Evolutionary conservation across 92 coral and sea anemone genomes (phyloP).

Genomic region (Porites divaricata): DNA sequence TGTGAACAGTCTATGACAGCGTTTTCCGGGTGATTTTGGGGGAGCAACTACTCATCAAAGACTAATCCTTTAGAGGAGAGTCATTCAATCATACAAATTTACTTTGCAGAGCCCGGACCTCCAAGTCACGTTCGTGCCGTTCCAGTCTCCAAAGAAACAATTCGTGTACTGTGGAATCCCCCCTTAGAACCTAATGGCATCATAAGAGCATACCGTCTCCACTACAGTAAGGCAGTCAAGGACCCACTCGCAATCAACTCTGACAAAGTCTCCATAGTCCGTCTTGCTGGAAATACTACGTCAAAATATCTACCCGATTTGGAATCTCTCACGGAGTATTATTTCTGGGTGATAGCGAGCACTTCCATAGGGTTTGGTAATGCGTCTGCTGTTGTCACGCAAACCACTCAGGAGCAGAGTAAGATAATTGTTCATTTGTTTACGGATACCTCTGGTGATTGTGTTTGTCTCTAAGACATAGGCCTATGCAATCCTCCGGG

Average conservation of each 20-base stretch:
- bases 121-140: conserved; percentile 83
- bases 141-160: conserved; percentile 76
- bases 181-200: conserved; percentile 93
- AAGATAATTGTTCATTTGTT: conserved; percentile 1
- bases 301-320: conserved; percentile 58
- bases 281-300: conserved; percentile 63
- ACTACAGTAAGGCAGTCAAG: conserved; percentile 60
- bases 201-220: conserved; percentile 75
- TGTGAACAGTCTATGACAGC: too few species aligned
- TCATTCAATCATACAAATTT: background rate
- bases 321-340: conserved; percentile 77
- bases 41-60: too few species aligned
- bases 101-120: conserved; percentile 86
- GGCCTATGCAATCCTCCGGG: too few species aligned
- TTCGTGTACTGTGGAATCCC: conserved; percentile 88
- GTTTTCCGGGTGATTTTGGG: too few species aligned
- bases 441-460: background rate
- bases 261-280: conserved; percentile 19
- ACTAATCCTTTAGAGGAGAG: too few species aligned
- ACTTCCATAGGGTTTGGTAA: conserved; percentile 86
- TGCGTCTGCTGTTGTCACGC: conserved; percentile 65
- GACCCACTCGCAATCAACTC: conserved; percentile 48
- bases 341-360: conserved; percentile 90
- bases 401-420: conserved; percentile 73
- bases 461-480: too few species aligned